phyloP scores from a whole-genome alignment of 2,888 invertebrate species.

The Lasioglossum villosulum region DNA sequence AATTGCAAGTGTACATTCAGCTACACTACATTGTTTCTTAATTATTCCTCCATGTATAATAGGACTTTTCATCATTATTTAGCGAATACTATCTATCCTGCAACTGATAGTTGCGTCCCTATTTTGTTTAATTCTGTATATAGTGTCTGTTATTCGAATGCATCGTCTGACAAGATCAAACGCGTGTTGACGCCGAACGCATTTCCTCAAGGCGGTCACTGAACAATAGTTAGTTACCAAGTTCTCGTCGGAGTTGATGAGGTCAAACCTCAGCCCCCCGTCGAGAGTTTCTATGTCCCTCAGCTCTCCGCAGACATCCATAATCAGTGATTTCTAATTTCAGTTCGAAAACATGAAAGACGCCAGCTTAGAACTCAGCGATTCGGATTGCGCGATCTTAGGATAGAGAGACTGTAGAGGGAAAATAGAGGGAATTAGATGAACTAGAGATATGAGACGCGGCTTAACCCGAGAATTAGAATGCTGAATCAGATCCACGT shows the following conservation, averaged over 20 bases:
- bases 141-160: not conserved
- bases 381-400: not conserved
- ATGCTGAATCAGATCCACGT: not conserved
- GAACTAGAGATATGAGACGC: not conserved
- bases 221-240: constrained; percentile 8
- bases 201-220: not conserved
- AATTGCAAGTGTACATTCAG: not conserved
- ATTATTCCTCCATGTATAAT: too few relatives aligned
- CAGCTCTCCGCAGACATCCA: not conserved
- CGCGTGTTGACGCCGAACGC: not conserved
- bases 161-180: not conserved
- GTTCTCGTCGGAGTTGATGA: constrained; percentile 1
- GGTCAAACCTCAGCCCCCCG: not conserved
- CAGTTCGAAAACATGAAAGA: not conserved
- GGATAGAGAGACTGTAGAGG: not conserved
- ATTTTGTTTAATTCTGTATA: not conserved
- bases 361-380: not conserved
- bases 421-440: not conserved
- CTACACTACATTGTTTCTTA: not conserved
- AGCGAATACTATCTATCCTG: too few relatives aligned
- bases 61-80: too few relatives aligned
- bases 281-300: not conserved
- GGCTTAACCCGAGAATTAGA: not conserved
- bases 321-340: not conserved
- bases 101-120: too few relatives aligned